Evolutionary conservation across 2,888 invertebrate species (phyloP), one percentile per base, ranked within the genome.

Genomic region (Cephus pulcher): DNA sequence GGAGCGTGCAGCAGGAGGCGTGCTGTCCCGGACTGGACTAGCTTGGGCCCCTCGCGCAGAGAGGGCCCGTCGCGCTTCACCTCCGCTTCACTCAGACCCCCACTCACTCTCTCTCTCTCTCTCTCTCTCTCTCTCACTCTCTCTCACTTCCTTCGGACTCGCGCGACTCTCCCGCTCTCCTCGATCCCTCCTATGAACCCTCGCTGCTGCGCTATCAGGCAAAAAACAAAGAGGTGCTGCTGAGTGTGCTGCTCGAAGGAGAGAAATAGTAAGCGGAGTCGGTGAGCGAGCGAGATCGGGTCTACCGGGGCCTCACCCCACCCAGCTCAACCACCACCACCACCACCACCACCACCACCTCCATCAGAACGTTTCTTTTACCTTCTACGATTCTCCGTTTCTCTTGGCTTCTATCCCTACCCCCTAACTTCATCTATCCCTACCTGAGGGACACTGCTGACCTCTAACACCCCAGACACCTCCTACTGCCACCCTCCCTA

Each of bases 21-120:
- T 90, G 91, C 91, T 90, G 90, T 91, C 90, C 90, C 89, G 88
- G 89, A 91, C 90, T 90, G 91, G 90, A 91, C 91, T 91, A 90
- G 89, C 87, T 88, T 87, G 89, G 90, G 90, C 90, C 90, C 89
- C 90, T 88, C 86, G 88, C 86, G 86, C 88, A 88, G 88, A 88
- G 91, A 90, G 90, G 90, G 91, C 90, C 91, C 90, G 91, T 90
- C 89, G 87, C 88, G 89, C 88, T 89, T 89, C 88, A 88, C 89
- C 88, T 88, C 89, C 89, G 89, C 87, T 89, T 87, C 87, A 82
- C 85, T 86, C 85, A 85, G 84, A 6, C 84, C 89, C 88, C 89
- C 88, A 85, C 85, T 85, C 85, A 83, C 84, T 76, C 76, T 69
- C 70, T 56, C 74, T 78, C 56, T 75, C 80, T 56, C 74, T 78